Percentiles rank a stretch among this genome's conserved stretches.
Evolutionary conservation across 2,797 vertebrate genomes (phyloP).

Genomic region (Helicolenus hilgendorfi): DNA sequence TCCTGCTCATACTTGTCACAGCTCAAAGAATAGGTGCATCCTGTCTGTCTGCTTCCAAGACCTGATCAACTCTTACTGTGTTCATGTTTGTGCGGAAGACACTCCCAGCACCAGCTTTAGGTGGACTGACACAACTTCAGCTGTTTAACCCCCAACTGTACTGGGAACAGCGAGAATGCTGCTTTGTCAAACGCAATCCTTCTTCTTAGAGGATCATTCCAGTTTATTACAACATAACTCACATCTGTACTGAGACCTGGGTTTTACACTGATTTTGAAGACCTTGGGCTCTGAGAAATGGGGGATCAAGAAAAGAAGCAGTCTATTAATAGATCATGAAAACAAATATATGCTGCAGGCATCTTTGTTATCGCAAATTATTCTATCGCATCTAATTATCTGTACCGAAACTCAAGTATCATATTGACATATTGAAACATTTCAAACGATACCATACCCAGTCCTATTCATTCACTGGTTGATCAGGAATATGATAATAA

Average conservation of each 20-base stretch:
- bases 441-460: neutral
- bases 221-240: neutral
- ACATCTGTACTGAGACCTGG: neutral
- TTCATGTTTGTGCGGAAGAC: neutral
- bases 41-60: slow-evolving; percentile 54
- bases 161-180: neutral
- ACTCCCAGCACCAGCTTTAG: neutral
- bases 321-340: neutral
- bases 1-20: slow-evolving; percentile 63
- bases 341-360: neutral
- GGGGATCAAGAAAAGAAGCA: neutral
- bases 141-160: neutral
- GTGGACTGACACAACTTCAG: neutral
- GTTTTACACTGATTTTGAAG: neutral
- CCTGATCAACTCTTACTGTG: slow-evolving; percentile 22
- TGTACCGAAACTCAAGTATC: neutral
- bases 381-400: neutral
- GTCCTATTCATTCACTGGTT: neutral
- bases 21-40: slow-evolving; percentile 69
- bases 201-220: neutral
- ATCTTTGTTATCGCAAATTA: neutral
- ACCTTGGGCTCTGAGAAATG: neutral
- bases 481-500: neutral
- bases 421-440: neutral
- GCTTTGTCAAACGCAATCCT: neutral